phyloP scores from a whole-genome alignment of 1,140 invertebrate genomes.

The Helicoverpa zea region DNA sequence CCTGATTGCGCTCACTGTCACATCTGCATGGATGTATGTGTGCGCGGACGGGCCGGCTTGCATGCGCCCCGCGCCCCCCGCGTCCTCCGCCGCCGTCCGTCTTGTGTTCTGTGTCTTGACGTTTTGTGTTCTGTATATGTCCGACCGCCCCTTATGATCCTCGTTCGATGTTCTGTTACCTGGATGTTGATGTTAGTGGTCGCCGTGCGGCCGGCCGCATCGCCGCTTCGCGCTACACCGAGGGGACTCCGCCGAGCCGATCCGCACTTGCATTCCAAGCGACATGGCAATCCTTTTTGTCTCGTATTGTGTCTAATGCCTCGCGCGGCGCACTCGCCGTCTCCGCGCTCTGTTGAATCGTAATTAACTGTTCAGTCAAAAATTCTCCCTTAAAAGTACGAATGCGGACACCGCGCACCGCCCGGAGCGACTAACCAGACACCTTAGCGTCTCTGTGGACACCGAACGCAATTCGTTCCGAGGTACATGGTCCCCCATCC shows the following conservation, averaged over 20 bases:
- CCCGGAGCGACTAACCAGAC: constrained; percentile 72
- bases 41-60: constrained; percentile 77
- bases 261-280: constrained; percentile 86
- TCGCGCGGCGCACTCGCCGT: constrained; percentile 55
- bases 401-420: constrained; percentile 59
- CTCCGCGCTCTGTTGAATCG: constrained; percentile 49
- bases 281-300: constrained; percentile 85
- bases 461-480: constrained; percentile 85
- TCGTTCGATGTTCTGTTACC: constrained; percentile 72
- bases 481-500: constrained; percentile 87
- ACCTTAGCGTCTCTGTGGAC: constrained; percentile 69
- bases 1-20: constrained; percentile 79
- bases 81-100: constrained; percentile 69
- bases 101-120: constrained; percentile 85
- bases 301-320: constrained; percentile 67
- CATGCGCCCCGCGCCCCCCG: constrained; percentile 74
- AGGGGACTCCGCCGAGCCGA: constrained; percentile 72
- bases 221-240: constrained; percentile 64
- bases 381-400: constrained; percentile 63
- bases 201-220: constrained; percentile 51
- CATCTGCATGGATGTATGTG: constrained; percentile 84
- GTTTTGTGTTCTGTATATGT: constrained; percentile 60
- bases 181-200: constrained; percentile 74
- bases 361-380: constrained; percentile 52
- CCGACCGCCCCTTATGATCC: constrained; percentile 58